A percentile compares a stretch with the other conserved stretches of the same genome.
These are phyloP conservation scores for Chaetorhynchus papuensis DNA, from an alignment of 2,113 vertebrate species.

Conservation along the genomic window DNA sequence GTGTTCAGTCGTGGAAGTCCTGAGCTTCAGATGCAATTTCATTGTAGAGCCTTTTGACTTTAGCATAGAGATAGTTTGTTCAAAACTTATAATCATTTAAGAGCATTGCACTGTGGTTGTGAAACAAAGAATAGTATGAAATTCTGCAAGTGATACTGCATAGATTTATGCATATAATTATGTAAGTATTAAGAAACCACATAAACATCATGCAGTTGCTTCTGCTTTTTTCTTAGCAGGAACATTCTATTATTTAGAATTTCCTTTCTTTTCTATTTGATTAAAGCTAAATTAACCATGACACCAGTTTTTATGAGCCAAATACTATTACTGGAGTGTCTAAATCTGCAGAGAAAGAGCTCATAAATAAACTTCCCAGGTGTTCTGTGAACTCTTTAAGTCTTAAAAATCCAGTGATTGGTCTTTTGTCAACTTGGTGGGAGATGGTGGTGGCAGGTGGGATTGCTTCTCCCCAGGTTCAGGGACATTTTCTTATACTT, in stretches of 20 bases:
- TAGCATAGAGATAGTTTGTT: conserved; percentile 17
- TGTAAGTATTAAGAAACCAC: conserved; percentile 64
- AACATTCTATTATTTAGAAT: conserved; percentile 9
- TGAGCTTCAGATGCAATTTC: conserved; percentile 60
- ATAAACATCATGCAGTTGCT: conserved; percentile 47
- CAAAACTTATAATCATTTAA: conserved; percentile 58
- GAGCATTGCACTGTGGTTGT: conserved; percentile 56
- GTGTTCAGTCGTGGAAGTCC: conserved; percentile 53
- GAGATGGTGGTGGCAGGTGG: neutral
- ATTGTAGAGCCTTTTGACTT: conserved; percentile 61
- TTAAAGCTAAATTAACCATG: conserved; percentile 6
- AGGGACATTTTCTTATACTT: neutral
- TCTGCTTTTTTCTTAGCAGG: conserved; percentile 38
- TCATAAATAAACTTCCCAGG: neutral
- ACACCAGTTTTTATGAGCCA: neutral
- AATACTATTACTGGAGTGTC: neutral
- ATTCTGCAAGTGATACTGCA: conserved; percentile 57
- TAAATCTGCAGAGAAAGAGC: neutral
- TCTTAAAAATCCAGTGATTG: neutral
- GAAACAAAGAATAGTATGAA: conserved; percentile 45
- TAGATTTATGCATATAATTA: conserved; percentile 59
- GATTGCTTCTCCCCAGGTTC: neutral
- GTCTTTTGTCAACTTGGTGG: neutral
- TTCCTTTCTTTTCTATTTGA: conserved; percentile 28
- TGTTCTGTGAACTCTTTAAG: neutral